A percentile compares a stretch with the other conserved stretches of the same genome.
These are phyloP conservation scores for Priocnemis perturbator DNA, from an alignment of 2,888 invertebrate species.

Conservation along the genomic window DNA sequence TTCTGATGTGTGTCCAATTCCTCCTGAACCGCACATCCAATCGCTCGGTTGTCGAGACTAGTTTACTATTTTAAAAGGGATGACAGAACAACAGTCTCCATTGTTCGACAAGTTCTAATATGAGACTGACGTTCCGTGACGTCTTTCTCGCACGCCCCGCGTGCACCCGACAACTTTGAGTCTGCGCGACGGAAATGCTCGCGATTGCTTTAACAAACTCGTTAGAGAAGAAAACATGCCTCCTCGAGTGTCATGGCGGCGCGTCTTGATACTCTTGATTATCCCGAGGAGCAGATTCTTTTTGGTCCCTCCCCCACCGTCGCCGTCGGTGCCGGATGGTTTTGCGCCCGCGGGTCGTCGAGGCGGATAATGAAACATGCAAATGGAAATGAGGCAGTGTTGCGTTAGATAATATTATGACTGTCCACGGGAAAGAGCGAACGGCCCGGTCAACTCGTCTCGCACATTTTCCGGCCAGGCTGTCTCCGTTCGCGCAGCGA, in stretches of 20 bases:
- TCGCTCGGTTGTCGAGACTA: too few relatives aligned
- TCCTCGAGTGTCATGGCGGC: slow-evolving; percentile 6
- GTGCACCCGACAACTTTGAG: too few relatives aligned
- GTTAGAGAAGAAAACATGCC: slow-evolving; percentile 47
- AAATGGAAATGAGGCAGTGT: slow-evolving; percentile 67
- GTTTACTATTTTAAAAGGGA: too few relatives aligned
- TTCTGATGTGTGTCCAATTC: too few relatives aligned
- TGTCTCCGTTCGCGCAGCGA: slow-evolving; percentile 32
- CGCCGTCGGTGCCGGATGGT: slow-evolving; percentile 37
- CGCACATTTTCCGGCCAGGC: slow-evolving; percentile 46
- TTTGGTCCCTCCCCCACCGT: slow-evolving; percentile 36
- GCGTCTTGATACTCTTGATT: slow-evolving; percentile 51
- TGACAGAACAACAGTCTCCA: too few relatives aligned
- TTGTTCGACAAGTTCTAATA: too few relatives aligned
- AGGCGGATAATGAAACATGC: slow-evolving; percentile 68
- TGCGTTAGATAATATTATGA: slow-evolving; percentile 70
- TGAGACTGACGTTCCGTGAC: too few relatives aligned
- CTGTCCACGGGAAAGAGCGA: slow-evolving; percentile 56
- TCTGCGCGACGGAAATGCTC: too few relatives aligned
- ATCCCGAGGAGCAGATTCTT: slow-evolving; percentile 46
- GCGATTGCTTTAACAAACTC: slow-evolving; percentile 44
- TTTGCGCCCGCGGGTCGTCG: slow-evolving; percentile 63
- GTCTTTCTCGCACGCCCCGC: too few relatives aligned
- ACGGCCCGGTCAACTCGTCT: slow-evolving; percentile 41
- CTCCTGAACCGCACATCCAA: too few relatives aligned